phyloP scores from a whole-genome alignment of 2,797 vertebrate genomes.

The Cuculus canorus region DNA sequence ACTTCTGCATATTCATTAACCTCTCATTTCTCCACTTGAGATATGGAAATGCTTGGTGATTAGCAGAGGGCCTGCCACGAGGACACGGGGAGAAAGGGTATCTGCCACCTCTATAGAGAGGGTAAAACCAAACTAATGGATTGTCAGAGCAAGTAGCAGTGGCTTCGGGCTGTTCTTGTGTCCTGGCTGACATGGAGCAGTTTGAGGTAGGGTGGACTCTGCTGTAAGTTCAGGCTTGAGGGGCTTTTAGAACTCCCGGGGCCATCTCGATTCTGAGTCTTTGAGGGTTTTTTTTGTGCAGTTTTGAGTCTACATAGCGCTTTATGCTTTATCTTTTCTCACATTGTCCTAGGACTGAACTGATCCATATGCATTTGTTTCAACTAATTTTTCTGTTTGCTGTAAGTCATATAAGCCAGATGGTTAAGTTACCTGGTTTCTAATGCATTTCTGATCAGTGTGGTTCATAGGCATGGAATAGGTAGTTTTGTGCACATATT shows the following conservation, averaged over 20 bases:
- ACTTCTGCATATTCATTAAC: conserved; percentile 52
- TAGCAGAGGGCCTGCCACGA: not conserved
- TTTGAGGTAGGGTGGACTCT: not conserved
- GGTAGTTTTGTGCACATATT: not conserved
- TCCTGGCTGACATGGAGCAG: too few relatives aligned
- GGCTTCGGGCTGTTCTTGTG: not conserved
- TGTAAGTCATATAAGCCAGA: accelerated
- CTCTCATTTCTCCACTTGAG: not conserved
- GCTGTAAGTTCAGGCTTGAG: not conserved
- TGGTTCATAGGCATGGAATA: accelerated
- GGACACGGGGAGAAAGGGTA: not conserved
- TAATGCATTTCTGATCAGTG: not conserved
- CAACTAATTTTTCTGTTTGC: not conserved
- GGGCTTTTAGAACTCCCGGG: not conserved
- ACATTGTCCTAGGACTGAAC: accelerated
- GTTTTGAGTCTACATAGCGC: accelerated
- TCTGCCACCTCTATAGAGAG: not conserved
- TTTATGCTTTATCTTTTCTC: accelerated
- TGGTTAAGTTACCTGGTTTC: not conserved
- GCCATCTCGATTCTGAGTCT: not conserved
- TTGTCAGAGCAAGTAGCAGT: not conserved
- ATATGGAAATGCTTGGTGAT: not conserved
- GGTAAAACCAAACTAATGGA: not conserved
- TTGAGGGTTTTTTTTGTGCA: not conserved
- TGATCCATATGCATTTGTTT: not conserved